A percentile compares a stretch with the other conserved stretches of the same genome.
These are phyloP conservation scores for Dromiciops gliroides DNA, from an alignment of 2,113 vertebrate species.

Conservation along the genomic window DNA sequence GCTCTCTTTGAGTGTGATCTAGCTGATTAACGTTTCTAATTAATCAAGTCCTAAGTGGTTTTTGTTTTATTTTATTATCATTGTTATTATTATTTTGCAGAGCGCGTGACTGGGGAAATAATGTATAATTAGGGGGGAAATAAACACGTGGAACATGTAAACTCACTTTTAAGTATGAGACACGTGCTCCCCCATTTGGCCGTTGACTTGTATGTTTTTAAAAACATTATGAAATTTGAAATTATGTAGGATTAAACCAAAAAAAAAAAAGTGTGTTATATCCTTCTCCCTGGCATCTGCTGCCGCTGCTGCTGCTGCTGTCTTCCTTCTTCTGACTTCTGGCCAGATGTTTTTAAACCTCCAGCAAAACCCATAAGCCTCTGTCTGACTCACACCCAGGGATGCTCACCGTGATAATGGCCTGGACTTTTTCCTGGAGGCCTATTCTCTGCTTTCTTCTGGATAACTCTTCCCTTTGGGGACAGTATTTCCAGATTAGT, in stretches of 20 bases:
- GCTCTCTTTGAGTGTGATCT: conserved; percentile 37
- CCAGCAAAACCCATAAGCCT: conserved; percentile 62
- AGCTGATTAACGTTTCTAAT: conserved; percentile 56
- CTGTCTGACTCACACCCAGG: conserved; percentile 29
- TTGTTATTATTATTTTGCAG: accelerated
- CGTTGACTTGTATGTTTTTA: conserved; percentile 8
- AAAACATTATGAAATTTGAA: conserved; percentile 36
- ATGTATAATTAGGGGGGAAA: neutral
- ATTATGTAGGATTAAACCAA: conserved; percentile 4
- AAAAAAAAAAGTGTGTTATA: neutral
- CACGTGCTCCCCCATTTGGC: neutral
- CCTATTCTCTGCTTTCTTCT: conserved; percentile 8
- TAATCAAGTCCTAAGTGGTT: conserved; percentile 50
- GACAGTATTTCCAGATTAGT: conserved; percentile 41
- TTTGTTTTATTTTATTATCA: neutral
- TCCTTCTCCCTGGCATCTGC: neutral
- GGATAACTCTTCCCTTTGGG: conserved; percentile 61
- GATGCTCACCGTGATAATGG: conserved; percentile 12
- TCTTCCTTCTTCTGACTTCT: conserved; percentile 18
- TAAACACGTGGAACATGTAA: neutral
- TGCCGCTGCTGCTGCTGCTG: neutral
- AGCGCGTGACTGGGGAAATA: neutral
- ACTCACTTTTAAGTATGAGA: neutral
- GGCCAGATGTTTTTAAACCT: conserved; percentile 19
- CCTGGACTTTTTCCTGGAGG: neutral